Evolutionary conservation across 64 coral and sea anemone genomes (phyloP).

Genomic region (Pocillopora verrucosa): DNA sequence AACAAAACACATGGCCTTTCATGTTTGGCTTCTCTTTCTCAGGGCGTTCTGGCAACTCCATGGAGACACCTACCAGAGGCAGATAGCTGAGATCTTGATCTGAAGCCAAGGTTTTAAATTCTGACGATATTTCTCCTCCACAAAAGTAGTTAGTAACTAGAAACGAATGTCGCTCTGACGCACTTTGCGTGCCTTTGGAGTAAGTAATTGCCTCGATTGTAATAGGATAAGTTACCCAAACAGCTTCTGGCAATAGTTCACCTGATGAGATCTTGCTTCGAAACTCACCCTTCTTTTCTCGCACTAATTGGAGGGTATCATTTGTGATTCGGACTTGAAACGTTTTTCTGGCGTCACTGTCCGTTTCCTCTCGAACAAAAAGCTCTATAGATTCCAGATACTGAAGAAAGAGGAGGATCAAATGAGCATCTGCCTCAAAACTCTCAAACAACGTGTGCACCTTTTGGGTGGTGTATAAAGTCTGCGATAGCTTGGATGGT

Average conservation of each 20-base stretch:
- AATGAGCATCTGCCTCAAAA: slow-evolving; percentile 70
- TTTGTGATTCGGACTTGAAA: slow-evolving; percentile 57
- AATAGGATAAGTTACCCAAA: background rate
- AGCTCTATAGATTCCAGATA: slow-evolving; percentile 73
- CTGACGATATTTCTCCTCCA: slow-evolving; percentile 35
- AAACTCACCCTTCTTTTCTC: slow-evolving; percentile 58
- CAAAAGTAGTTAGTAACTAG: slow-evolving; percentile 70
- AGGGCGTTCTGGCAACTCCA: background rate
- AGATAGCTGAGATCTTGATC: slow-evolving; percentile 77
- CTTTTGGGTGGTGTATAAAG: background rate
- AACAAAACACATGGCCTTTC: slow-evolving; percentile 77
- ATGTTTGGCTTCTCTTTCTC: background rate
- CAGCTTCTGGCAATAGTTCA: background rate
- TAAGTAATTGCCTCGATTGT: slow-evolving; percentile 36
- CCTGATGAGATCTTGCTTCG: background rate
- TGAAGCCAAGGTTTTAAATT: slow-evolving; percentile 45
- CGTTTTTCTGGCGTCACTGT: slow-evolving; percentile 12
- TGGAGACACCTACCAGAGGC: slow-evolving; percentile 73
- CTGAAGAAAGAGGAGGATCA: slow-evolving; percentile 78
- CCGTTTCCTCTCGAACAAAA: slow-evolving; percentile 33
- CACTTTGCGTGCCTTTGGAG: background rate
- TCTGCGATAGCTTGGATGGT: background rate
- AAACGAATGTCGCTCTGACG: slow-evolving; percentile 30
- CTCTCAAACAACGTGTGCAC: slow-evolving; percentile 61
- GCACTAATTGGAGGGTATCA: background rate